Evolutionary conservation across 2,113 vertebrate genomes (phyloP).

Genomic region (Protobothrops mucrosquamatus): DNA sequence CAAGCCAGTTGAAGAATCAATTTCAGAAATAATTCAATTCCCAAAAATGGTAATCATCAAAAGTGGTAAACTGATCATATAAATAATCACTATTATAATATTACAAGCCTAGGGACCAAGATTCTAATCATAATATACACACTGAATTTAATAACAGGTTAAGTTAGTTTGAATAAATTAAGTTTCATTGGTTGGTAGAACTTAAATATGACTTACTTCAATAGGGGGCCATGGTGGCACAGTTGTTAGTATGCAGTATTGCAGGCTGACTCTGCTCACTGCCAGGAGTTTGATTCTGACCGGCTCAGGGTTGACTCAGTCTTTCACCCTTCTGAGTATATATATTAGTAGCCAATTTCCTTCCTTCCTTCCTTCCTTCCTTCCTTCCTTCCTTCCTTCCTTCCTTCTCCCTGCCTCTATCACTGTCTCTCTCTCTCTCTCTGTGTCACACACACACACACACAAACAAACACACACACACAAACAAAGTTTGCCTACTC

Average conservation of each 20-base stretch:
- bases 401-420: background rate
- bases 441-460: background rate
- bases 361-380: background rate
- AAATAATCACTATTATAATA: background rate
- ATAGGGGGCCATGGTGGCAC: background rate
- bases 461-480: background rate
- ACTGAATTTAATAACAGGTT: background rate
- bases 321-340: background rate
- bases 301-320: background rate
- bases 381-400: background rate
- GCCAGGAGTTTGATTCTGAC: background rate
- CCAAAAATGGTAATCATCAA: background rate
- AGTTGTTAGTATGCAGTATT: background rate
- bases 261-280: background rate
- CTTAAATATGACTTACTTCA: background rate
- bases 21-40: background rate
- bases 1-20: background rate
- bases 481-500: constrained; percentile 60
- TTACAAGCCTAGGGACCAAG: background rate
- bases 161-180: background rate
- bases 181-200: background rate
- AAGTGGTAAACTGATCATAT: background rate
- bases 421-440: background rate
- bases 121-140: background rate
- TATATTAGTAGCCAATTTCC: constrained; percentile 70